phyloP scores from a whole-genome alignment of 2,888 invertebrate genomes.

The Thymelicus sylvestris region DNA sequence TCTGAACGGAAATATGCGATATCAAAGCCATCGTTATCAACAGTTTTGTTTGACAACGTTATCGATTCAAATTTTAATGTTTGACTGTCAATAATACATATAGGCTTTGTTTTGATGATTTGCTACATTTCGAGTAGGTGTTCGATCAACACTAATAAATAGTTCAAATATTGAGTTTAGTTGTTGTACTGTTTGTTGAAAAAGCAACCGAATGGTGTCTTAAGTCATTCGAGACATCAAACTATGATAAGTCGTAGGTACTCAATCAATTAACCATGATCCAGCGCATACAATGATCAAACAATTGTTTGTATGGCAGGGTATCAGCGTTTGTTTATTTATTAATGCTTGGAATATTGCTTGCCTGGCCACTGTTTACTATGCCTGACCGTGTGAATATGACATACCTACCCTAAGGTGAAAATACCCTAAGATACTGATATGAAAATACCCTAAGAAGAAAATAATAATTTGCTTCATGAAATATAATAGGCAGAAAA shows the following conservation, averaged over 20 bases:
- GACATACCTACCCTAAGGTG: too few species aligned
- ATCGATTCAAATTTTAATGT: constrained; percentile 60
- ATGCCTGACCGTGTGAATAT: constrained; percentile 10
- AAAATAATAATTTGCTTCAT: too few species aligned
- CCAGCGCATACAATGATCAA: constrained; percentile 39
- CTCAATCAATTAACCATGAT: constrained; percentile 43
- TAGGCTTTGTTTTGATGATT: constrained; percentile 69
- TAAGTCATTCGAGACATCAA: constrained; percentile 32
- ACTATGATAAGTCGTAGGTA: constrained; percentile 41
- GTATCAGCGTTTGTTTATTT: constrained; percentile 40
- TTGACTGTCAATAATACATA: constrained; percentile 55
- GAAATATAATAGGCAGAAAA: too few species aligned
- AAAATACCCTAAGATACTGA: too few species aligned
- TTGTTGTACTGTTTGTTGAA: constrained; percentile 45
- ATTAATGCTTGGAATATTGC: constrained; percentile 19
- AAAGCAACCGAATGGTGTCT: constrained; percentile 42
- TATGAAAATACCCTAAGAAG: too few species aligned
- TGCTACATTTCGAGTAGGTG: constrained; percentile 58
- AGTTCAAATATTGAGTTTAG: constrained; percentile 59
- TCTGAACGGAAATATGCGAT: constrained; percentile 34
- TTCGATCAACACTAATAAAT: constrained; percentile 63
- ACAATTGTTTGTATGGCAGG: constrained; percentile 40
- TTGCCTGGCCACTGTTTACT: constrained; percentile 3
- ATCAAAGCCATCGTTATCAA: constrained; percentile 38
- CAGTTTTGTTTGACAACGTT: constrained; percentile 44